Percentiles rank a stretch among this genome's conserved stretches.
Conservation (phyloP, 1,140 invertebrate species). For the Rhagoletis zephyria region DNA sequence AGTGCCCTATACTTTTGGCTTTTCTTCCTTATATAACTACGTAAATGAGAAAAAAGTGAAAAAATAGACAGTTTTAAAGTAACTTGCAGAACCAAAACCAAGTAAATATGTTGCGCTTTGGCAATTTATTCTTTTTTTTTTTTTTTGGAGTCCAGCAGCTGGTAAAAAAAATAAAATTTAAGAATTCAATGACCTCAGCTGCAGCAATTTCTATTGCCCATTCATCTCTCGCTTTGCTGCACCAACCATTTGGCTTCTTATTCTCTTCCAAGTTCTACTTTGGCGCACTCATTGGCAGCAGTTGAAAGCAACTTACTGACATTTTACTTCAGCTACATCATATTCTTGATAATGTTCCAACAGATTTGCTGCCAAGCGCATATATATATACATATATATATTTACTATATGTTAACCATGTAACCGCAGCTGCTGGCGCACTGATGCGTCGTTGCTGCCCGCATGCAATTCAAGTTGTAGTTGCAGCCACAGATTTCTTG, state of each 20-base stretch:
- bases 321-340: neutral
- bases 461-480: no score
- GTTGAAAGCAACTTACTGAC: neutral
- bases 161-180: neutral
- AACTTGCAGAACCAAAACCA: neutral
- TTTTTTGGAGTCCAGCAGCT: neutral
- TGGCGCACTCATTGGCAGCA: neutral
- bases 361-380: neutral
- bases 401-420: no score
- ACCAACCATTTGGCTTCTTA: neutral
- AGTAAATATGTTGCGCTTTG: neutral
- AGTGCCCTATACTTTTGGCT: neutral
- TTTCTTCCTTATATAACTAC: neutral
- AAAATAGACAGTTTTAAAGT: no score
- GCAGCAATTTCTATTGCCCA: neutral
- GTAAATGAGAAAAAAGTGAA: no score
- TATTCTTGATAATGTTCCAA: conserved; percentile 17
- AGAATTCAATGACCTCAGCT: conserved; percentile 10
- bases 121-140: neutral
- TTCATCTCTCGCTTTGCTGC: neutral
- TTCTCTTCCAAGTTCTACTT: neutral
- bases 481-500: no score
- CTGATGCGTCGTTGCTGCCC: no score
- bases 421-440: no score
- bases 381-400: neutral